A percentile compares a stretch with the other conserved stretches of the same genome.
Conservation (phyloP, 2,113 vertebrate genomes). For the Solenodon paradoxus region DNA sequence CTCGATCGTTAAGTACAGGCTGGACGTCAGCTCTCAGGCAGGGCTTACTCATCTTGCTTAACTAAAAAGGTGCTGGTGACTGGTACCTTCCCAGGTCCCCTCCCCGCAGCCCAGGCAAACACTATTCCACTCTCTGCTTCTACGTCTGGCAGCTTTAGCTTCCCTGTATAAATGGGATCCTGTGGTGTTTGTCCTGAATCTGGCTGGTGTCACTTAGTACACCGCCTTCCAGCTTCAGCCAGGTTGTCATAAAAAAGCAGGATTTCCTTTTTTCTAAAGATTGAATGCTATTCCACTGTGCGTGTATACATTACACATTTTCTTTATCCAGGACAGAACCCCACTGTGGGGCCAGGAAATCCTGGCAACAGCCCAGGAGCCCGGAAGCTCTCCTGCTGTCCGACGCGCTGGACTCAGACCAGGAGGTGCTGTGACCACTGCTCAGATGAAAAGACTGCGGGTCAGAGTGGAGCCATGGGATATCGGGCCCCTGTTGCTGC, state of each 20-base stretch:
- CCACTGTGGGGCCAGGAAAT: not conserved
- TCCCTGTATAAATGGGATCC: too few relatives aligned
- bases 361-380: not conserved
- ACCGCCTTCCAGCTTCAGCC: not conserved
- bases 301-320: not conserved
- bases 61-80: not conserved
- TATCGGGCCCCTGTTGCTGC: not conserved
- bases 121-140: not conserved
- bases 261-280: not conserved
- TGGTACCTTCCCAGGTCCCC: not conserved
- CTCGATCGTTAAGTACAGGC: not conserved
- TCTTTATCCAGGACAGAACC: not conserved
- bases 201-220: not conserved
- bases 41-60: not conserved
- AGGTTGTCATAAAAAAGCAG: not conserved
- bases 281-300: not conserved
- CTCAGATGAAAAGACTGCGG: too few relatives aligned
- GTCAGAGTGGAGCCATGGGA: accelerated
- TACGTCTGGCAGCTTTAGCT: not conserved
- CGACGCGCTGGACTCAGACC: not conserved
- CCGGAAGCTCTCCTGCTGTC: not conserved
- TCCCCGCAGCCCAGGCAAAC: not conserved
- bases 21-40: not conserved
- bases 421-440: not conserved
- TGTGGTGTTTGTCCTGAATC: not conserved